A percentile compares a stretch with the other conserved stretches of the same genome.
phyloP scores from a whole-genome alignment of 1,140 invertebrate genomes.

The Stegodyphus dumicola region DNA sequence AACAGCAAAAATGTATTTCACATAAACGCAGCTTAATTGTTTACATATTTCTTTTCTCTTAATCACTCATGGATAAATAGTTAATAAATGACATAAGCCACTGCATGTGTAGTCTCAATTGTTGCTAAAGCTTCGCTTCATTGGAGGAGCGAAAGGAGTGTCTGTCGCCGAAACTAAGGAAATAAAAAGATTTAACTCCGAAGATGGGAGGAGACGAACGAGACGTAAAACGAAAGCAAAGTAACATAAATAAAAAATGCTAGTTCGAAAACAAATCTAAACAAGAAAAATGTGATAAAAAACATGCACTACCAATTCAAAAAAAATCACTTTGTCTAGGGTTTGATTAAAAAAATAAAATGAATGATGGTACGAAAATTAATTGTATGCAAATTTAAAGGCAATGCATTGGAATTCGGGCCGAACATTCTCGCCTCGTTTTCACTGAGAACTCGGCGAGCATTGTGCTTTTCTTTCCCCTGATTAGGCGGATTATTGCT shows the following conservation, averaged over 20 bases:
- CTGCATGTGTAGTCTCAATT: too few species aligned
- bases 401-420: conserved; percentile 5
- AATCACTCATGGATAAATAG: too few species aligned
- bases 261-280: conserved; percentile 39
- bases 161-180: neutral
- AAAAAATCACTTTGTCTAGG: conserved; percentile 41
- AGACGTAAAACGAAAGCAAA: conserved; percentile 10
- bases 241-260: conserved; percentile 5
- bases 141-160: too few species aligned
- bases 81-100: too few species aligned
- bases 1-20: too few species aligned
- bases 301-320: conserved; percentile 6
- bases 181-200: conserved; percentile 5
- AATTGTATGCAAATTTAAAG: conserved; percentile 56
- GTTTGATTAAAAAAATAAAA: conserved; percentile 35
- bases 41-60: too few species aligned
- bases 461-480: conserved; percentile 17
- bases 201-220: conserved; percentile 14
- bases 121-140: too few species aligned
- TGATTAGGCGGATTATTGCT: conserved; percentile 47
- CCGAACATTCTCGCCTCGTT: conserved; percentile 16
- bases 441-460: conserved; percentile 11
- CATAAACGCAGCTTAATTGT: too few species aligned
- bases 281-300: conserved; percentile 49
- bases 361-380: conserved; percentile 47